Conservation (phyloP, 2,888 invertebrate genomes). For the Podabrus alpinus region DNA sequence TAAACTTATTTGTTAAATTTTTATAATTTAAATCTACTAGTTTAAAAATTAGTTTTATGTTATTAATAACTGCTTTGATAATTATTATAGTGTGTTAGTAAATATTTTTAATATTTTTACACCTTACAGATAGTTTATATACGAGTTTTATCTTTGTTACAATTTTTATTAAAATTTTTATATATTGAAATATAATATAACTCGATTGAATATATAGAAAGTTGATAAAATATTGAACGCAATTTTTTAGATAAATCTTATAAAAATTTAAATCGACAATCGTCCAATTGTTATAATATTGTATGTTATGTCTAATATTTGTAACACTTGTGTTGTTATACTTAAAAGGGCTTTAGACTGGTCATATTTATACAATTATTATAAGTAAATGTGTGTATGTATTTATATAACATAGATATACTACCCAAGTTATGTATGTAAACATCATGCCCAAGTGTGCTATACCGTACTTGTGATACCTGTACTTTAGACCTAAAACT, state of each 20-base stretch:
- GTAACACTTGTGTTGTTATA: conserved; percentile 6
- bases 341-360: conserved; percentile 13
- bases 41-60: conserved; percentile 4
- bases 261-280: conserved; percentile 28
- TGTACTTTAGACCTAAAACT: conserved; percentile 29
- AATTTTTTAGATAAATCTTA: conserved; percentile 8
- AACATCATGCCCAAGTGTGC: conserved; percentile 27
- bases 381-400: conserved; percentile 14
- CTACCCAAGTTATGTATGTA: conserved; percentile 23
- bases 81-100: conserved; percentile 4
- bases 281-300: conserved; percentile 16
- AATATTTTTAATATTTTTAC: conserved; percentile 19
- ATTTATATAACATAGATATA: conserved; percentile 12
- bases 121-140: conserved; percentile 18
- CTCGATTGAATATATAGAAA: conserved; percentile 6
- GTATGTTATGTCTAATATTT: conserved; percentile 3
- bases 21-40: not conserved
- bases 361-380: conserved; percentile 5
- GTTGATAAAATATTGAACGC: conserved; percentile 1
- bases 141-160: conserved; percentile 17
- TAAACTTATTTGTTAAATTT: not conserved
- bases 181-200: conserved; percentile 9
- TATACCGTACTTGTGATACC: conserved; percentile 36
- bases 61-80: conserved; percentile 13
- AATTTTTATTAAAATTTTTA: conserved; percentile 12